phyloP scores from a whole-genome alignment of 2,113 vertebrate genomes.

The Falco punctatus region DNA sequence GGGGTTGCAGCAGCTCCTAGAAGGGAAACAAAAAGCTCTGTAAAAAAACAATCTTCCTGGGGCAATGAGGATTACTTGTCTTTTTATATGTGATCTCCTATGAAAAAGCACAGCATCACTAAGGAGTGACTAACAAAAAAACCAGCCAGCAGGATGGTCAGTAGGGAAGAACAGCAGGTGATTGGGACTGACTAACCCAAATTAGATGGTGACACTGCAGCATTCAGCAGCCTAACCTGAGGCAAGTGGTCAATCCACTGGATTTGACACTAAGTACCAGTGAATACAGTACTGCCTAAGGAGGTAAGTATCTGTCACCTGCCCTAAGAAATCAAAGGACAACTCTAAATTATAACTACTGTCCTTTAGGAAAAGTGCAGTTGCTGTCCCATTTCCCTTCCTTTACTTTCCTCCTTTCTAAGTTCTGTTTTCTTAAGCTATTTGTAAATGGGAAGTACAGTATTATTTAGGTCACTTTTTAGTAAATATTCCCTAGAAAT shows the following conservation, averaged over 20 bases:
- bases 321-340: not conserved
- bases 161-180: not conserved
- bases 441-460: not conserved
- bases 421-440: not conserved
- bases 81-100: not conserved
- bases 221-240: not conserved
- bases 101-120: not conserved
- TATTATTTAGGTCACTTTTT: not conserved
- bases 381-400: not conserved
- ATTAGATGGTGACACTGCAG: not conserved
- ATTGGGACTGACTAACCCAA: not conserved
- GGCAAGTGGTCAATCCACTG: not conserved
- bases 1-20: not conserved
- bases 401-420: not conserved
- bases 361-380: not conserved
- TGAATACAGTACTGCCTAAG: not conserved
- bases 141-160: not conserved
- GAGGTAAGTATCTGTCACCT: not conserved
- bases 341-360: not conserved
- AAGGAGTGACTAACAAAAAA: not conserved
- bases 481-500: not conserved
- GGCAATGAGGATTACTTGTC: not conserved
- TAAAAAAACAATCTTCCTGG: not conserved
- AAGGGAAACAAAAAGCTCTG: not conserved
- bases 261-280: not conserved